phyloP scores from a whole-genome alignment of 2,797 vertebrate genomes.

The Mus minutoides region DNA sequence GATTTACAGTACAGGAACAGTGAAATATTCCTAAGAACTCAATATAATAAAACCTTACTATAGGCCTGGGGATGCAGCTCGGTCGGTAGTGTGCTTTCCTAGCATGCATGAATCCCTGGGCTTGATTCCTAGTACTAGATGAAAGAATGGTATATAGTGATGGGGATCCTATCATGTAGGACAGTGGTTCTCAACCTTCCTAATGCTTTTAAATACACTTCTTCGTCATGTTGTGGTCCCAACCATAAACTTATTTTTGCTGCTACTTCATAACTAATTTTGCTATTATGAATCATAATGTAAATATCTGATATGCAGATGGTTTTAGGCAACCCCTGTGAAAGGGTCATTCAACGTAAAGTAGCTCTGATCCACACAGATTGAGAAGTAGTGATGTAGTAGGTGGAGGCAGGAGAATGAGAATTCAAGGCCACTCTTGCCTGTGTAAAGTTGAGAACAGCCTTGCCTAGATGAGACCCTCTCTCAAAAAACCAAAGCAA shows the following conservation, averaged over 20 bases:
- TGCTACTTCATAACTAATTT: not conserved
- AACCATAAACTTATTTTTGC: not conserved
- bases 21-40: conserved; percentile 29
- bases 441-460: not conserved
- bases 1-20: not conserved
- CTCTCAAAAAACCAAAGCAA: not conserved
- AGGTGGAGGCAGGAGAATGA: not conserved
- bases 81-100: not conserved
- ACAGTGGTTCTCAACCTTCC: not conserved
- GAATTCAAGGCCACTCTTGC: not conserved
- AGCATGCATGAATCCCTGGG: not conserved
- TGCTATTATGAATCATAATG: not conserved
- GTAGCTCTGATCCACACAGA: not conserved
- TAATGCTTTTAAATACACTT: not conserved
- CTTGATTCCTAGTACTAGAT: not conserved
- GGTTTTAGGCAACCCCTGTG: not conserved
- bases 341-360: not conserved
- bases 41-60: not conserved
- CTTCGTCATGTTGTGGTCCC: not conserved
- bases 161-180: not conserved
- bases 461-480: not conserved
- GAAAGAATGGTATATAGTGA: not conserved
- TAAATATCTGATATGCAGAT: not conserved
- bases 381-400: not conserved
- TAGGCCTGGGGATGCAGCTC: not conserved